These are phyloP conservation scores for Sinocyclocheilus anophthalmus DNA, from an alignment of 2,113 vertebrate species.

Conservation along the genomic window DNA sequence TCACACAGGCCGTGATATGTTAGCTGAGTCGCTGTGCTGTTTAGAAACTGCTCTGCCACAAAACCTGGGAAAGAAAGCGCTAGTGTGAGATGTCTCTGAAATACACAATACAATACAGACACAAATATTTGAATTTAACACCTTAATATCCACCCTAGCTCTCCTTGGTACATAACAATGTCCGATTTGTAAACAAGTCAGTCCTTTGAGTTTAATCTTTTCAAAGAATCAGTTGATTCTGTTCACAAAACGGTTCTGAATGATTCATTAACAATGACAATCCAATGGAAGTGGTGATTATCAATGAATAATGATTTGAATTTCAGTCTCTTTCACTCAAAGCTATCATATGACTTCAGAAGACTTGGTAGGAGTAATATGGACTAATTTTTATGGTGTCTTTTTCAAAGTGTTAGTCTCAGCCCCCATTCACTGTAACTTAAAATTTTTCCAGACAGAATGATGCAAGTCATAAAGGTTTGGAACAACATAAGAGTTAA, in stretches of 20 bases:
- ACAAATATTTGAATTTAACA: background rate
- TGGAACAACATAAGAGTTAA: background rate
- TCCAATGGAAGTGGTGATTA: background rate
- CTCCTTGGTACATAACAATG: background rate
- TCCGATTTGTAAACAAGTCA: background rate
- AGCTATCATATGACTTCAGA: background rate
- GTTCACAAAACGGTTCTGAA: background rate
- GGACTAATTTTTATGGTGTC: background rate
- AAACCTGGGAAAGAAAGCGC: slow-evolving; percentile 76
- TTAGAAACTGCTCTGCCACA: slow-evolving; percentile 96
- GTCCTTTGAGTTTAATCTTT: background rate
- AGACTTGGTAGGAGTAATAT: background rate
- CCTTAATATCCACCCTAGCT: background rate
- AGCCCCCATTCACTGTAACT: background rate
- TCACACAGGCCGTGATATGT: slow-evolving; percentile 98
- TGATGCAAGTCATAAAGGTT: background rate
- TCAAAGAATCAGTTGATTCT: background rate
- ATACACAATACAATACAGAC: background rate
- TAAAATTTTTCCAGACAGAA: background rate
- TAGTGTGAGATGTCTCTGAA: background rate
- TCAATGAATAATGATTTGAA: background rate
- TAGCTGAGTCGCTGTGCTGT: slow-evolving; percentile 94
- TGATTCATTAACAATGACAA: background rate
- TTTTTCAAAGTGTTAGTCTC: background rate
- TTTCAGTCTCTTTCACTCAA: background rate